phyloP scores from a whole-genome alignment of 2,113 vertebrate genomes.

The Atrichornis clamosus region DNA sequence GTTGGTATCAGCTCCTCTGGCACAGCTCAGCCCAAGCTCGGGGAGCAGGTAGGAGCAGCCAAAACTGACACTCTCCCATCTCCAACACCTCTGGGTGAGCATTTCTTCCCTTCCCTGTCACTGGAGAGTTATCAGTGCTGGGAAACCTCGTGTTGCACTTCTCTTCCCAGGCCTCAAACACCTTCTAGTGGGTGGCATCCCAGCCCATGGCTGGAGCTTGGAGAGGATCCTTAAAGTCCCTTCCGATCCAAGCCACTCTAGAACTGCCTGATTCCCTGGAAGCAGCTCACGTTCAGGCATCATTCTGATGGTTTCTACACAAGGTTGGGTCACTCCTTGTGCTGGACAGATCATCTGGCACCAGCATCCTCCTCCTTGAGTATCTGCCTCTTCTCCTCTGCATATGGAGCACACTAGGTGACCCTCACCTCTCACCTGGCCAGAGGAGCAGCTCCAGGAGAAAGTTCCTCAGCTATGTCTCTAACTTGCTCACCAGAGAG shows the following conservation, averaged over 20 bases:
- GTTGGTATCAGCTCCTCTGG: not conserved
- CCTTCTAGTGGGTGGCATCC: not conserved
- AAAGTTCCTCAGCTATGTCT: not conserved
- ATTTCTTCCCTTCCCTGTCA: not conserved
- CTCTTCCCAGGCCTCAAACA: not conserved
- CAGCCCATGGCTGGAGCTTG: not conserved
- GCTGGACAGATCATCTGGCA: not conserved
- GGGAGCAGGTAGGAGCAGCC: not conserved
- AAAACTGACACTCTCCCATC: not conserved
- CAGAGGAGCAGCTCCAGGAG: not conserved
- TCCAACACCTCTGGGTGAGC: not conserved
- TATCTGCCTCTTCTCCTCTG: not conserved
- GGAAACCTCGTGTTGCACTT: fast-evolving
- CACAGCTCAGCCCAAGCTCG: not conserved
- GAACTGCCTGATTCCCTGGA: not conserved
- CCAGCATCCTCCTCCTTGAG: not conserved
- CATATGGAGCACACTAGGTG: not conserved
- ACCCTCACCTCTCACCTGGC: not conserved
- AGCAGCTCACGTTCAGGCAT: not conserved
- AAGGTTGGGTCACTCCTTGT: not conserved
- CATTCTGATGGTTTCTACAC: not conserved
- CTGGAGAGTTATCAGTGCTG: not conserved
- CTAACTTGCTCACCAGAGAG: not conserved
- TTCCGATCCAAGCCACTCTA: not conserved
- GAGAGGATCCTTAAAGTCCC: not conserved